A percentile compares a stretch with the other conserved stretches of the same genome.
Evolutionary conservation across 2,113 vertebrate genomes (phyloP).

Genomic region (Cyanoderma ruficeps): DNA sequence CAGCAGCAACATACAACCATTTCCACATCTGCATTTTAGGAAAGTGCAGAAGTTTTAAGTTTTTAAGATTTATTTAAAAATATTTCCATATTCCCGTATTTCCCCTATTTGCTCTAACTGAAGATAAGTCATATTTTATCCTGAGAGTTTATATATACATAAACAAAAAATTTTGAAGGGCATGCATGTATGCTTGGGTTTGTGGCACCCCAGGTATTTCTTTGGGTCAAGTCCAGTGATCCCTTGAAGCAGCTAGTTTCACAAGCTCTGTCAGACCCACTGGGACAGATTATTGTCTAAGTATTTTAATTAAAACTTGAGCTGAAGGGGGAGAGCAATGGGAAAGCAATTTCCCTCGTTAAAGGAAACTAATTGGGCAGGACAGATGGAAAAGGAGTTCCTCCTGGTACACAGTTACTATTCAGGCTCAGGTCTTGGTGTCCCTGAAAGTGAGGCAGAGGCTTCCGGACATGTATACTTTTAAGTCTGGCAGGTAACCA

Average conservation of each 20-base stretch:
- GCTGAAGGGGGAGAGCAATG: neutral
- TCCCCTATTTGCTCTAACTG: neutral
- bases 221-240: neutral
- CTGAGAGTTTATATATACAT: neutral
- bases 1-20: neutral
- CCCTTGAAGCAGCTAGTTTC: neutral
- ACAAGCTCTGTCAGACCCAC: neutral
- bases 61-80: neutral
- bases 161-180: neutral
- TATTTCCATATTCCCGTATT: neutral
- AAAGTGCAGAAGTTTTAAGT: neutral
- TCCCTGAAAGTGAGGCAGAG: neutral
- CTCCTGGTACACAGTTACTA: neutral
- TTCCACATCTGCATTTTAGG: neutral
- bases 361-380: constrained; percentile 1
- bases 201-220: neutral
- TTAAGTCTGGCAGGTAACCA: constrained; percentile 24
- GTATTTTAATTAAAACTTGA: constrained; percentile 16
- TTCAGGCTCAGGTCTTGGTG: neutral
- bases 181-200: neutral
- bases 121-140: neutral
- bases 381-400: constrained; percentile 7
- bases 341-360: neutral
- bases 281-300: neutral
- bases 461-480: constrained; percentile 9